These are phyloP conservation scores for Mya arenaria DNA, from an alignment of 1,140 invertebrate genomes.

Conservation along the genomic window DNA sequence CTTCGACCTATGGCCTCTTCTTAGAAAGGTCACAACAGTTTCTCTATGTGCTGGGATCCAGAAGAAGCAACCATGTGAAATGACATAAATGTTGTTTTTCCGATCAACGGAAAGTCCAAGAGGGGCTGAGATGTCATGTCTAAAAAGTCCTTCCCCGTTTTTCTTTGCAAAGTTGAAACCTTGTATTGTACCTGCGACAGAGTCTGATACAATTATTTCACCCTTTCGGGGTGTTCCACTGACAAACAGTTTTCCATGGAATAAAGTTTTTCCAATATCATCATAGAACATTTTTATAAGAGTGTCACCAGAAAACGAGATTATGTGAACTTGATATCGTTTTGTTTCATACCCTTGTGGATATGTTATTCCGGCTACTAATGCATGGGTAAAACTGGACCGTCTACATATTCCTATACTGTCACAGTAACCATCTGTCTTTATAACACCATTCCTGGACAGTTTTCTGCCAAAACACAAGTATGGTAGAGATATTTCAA, in stretches of 20 bases:
- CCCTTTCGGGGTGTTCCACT: not conserved
- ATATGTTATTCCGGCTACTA: slow-evolving; percentile 26
- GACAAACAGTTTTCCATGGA: slow-evolving; percentile 41
- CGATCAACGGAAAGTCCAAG: slow-evolving; percentile 35
- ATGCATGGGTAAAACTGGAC: slow-evolving; percentile 8
- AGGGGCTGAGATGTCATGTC: not conserved
- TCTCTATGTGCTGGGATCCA: slow-evolving; percentile 41
- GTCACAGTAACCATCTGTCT: slow-evolving; percentile 44
- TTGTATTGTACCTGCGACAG: not conserved
- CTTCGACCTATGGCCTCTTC: slow-evolving; percentile 31
- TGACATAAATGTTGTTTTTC: slow-evolving; percentile 40
- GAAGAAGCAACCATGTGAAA: slow-evolving; percentile 35
- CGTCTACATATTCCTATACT: slow-evolving; percentile 27
- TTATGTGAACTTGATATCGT: slow-evolving; percentile 35
- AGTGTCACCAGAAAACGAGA: slow-evolving; percentile 15
- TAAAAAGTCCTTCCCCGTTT: slow-evolving; percentile 14
- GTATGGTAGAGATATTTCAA: not conserved
- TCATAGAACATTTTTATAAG: slow-evolving; percentile 29
- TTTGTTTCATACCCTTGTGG: slow-evolving; percentile 8
- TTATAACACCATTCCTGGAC: not conserved
- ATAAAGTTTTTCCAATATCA: slow-evolving; percentile 17
- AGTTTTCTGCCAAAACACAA: slow-evolving; percentile 28
- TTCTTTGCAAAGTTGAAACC: slow-evolving; percentile 30
- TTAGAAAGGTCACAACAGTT: slow-evolving; percentile 3
- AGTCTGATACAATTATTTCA: slow-evolving; percentile 33